These are phyloP conservation scores for Calidris pugnax DNA, from an alignment of 2,113 vertebrate species.

Conservation along the genomic window DNA sequence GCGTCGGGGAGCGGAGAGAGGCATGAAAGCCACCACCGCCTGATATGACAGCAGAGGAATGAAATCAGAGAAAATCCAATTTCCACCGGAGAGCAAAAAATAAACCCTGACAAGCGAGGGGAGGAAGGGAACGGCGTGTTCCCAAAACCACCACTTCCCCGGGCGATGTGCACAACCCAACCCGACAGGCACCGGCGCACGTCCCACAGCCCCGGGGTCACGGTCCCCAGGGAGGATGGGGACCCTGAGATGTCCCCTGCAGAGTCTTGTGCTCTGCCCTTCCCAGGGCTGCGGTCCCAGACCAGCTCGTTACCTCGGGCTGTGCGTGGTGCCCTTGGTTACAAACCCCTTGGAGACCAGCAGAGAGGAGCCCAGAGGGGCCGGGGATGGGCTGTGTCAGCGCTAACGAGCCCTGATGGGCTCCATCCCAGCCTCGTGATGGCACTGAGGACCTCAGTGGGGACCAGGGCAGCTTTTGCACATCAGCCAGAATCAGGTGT, in stretches of 20 bases:
- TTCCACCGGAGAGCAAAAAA: background rate
- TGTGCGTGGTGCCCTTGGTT: background rate
- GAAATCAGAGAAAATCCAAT: background rate
- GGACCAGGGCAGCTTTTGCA: background rate
- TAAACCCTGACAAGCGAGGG: background rate
- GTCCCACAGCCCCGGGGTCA: background rate
- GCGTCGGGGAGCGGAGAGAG: background rate
- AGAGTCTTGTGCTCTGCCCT: background rate
- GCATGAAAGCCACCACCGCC: background rate
- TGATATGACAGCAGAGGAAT: background rate
- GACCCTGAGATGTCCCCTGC: background rate
- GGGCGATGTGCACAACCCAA: background rate
- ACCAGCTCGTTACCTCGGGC: background rate
- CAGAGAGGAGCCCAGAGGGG: background rate
- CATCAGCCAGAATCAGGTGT: background rate
- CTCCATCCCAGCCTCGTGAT: background rate
- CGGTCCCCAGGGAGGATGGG: rapidly evolving
- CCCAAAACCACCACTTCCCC: background rate
- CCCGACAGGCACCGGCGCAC: rapidly evolving
- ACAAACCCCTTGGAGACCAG: background rate
- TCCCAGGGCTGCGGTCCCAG: background rate
- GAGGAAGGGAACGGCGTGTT: background rate
- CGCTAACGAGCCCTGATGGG: background rate
- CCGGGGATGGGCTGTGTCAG: rapidly evolving
- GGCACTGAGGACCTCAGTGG: background rate